Evolutionary conservation across 2,113 vertebrate species (phyloP).

Genomic region (Speoplatyrhinus poulsoni): DNA sequence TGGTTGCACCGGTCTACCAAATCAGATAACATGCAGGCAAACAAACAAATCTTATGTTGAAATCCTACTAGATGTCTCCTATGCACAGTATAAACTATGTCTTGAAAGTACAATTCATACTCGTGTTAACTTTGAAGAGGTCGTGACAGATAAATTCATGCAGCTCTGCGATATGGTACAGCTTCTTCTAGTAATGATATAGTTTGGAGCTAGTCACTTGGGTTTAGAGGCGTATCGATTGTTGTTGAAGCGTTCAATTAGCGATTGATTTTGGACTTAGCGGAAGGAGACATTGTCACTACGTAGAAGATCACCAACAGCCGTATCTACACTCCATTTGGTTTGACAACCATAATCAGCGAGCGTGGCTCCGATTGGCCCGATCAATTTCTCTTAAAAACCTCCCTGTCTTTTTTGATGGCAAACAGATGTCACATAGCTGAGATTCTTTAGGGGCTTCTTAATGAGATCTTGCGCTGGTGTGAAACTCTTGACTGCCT

Average conservation of each 20-base stretch:
- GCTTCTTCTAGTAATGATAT: constrained; percentile 45
- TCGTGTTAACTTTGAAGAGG: too few species aligned
- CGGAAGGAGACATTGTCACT: constrained; percentile 58
- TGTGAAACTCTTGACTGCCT: constrained; percentile 8
- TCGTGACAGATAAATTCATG: too few species aligned
- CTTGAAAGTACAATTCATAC: too few species aligned
- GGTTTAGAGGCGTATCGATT: constrained; percentile 57
- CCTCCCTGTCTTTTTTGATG: constrained; percentile 38
- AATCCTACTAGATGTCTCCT: too few species aligned
- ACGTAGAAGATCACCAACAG: constrained; percentile 39
- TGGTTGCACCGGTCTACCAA: too few species aligned
- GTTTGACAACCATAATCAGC: constrained; percentile 56
- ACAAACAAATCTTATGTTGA: too few species aligned
- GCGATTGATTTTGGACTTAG: constrained; percentile 68
- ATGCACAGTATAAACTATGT: too few species aligned
- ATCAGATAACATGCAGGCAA: too few species aligned
- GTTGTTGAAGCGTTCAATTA: constrained; percentile 59
- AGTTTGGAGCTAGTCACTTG: constrained; percentile 42
- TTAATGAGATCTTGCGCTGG: not conserved
- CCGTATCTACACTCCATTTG: constrained; percentile 31
- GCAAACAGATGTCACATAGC: constrained; percentile 29
- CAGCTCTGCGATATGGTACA: not conserved
- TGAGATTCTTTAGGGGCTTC: not conserved
- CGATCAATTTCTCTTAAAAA: constrained; percentile 46
- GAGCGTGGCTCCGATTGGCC: constrained; percentile 37